Base-by-base conservation (phyloP, 2,113 vertebrate species). In the Eidolon helvum region DNA sequence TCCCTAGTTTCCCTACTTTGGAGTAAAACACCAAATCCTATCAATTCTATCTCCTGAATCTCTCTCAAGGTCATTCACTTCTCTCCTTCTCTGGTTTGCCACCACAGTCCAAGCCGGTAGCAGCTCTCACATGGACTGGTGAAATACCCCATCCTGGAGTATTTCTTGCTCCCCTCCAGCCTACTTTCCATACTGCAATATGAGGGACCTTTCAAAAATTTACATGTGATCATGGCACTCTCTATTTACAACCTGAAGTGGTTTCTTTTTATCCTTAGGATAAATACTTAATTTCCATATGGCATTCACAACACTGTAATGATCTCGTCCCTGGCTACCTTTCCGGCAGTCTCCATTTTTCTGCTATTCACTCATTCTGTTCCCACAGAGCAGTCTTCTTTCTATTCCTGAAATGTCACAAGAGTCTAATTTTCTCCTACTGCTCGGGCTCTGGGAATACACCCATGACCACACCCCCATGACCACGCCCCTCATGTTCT, bases 401-500 rank as follows among this genome's bases (percentile, higher is more conserved):
- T 75, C 30, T 12, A 55, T 28, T 53, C 55, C 74, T 40, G 19
- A 86, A 87, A 45, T 7, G 59, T 26, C 26, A 2, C 33, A 78
- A 40, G 53, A 50, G 57, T 50, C 69, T 40, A 22, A 59, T 61
- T 22, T 45, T 22, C 15, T 61, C 48, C 30, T 33, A 4, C 7
- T 16, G 3, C 21, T 65, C 38, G 28, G 50, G 77, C 87, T 63
- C 86, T 77, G 30, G 33, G 33, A 77, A 66, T 28, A 16, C 15
- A 1, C 16, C 6, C 33, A 15, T 48, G 45, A 63, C 16, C n/a
- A 0, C 15, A 10, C 18, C 11, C 40, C 45, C 33, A 15, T 48
- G 45, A 63, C 16, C n/a, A 0, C 15, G 12, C 18, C 11, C 40
- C 45, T n/a, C 1, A 0, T 28, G 53, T 71, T 38, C 33, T 26